Evolutionary conservation across 2,888 invertebrate species (phyloP).

Genomic region (Gymnoscelis rufifasciata): DNA sequence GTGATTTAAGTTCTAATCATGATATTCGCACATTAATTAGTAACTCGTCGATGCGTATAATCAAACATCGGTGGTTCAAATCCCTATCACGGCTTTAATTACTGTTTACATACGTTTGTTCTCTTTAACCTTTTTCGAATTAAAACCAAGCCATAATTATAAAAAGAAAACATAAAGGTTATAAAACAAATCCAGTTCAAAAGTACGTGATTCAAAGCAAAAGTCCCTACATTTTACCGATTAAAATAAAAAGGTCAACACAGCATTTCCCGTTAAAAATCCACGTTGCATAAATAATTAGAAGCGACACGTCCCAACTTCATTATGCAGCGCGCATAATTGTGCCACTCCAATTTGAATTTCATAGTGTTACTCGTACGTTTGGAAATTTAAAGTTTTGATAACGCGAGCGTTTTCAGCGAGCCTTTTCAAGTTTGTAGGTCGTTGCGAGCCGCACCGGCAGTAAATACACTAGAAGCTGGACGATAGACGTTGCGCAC

Average conservation of each 20-base stretch:
- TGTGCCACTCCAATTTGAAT: constrained; percentile 29
- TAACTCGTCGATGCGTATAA: too few species aligned
- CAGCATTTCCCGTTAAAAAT: constrained; percentile 20
- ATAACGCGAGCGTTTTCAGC: constrained; percentile 4
- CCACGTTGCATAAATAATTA: constrained; percentile 30
- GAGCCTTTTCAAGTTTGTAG: constrained; percentile 12
- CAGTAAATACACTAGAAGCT: constrained; percentile 25
- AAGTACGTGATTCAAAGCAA: too few species aligned
- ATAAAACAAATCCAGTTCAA: too few species aligned
- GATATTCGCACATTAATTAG: too few species aligned
- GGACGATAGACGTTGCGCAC: constrained; percentile 41
- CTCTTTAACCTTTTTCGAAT: too few species aligned
- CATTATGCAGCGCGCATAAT: constrained; percentile 32
- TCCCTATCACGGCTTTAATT: too few species aligned
- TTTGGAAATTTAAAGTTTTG: constrained; percentile 18
- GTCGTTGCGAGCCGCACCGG: constrained; percentile 15
- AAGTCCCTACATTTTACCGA: background rate
- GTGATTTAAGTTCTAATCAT: too few species aligned
- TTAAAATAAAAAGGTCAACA: constrained; percentile 3
- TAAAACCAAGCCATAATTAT: too few species aligned
- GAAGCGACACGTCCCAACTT: constrained; percentile 24
- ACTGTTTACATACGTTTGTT: too few species aligned
- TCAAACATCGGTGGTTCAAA: too few species aligned
- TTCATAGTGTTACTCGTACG: constrained; percentile 26
- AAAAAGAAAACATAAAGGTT: too few species aligned